Evolutionary conservation across 2,888 invertebrate species (phyloP).

Genomic region (Dynastes tityus): DNA sequence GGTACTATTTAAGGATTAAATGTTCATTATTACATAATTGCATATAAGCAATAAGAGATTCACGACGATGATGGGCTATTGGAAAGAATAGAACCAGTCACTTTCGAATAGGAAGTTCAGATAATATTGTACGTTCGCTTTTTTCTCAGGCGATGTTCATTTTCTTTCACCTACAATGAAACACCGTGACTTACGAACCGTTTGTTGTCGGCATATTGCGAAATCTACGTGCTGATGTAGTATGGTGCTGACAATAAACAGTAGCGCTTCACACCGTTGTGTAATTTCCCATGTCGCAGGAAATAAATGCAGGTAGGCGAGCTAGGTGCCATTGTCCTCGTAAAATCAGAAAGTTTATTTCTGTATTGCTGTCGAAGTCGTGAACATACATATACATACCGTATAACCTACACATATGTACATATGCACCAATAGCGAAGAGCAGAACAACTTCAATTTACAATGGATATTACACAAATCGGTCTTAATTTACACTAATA

Average conservation of each 20-base stretch:
- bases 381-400: background rate
- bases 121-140: background rate
- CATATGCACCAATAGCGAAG: background rate
- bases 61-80: background rate
- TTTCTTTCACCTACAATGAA: slow-evolving; percentile 20
- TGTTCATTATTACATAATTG: too few relatives aligned
- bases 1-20: too few relatives aligned
- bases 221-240: slow-evolving; percentile 9
- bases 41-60: too few relatives aligned
- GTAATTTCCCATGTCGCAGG: slow-evolving; percentile 47
- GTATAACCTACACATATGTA: background rate
- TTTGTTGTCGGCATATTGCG: slow-evolving; percentile 20
- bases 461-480: slow-evolving; percentile 3
- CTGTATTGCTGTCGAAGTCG: slow-evolving; percentile 18
- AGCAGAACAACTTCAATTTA: background rate
- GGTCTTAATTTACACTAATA: slow-evolving; percentile 12
- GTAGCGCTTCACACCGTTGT: slow-evolving; percentile 38
- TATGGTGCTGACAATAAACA: slow-evolving; percentile 16
- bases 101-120: slow-evolving; percentile 21
- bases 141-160: slow-evolving; percentile 11
- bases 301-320: slow-evolving; percentile 44
- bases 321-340: slow-evolving; percentile 45
- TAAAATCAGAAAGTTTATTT: slow-evolving; percentile 39
- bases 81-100: slow-evolving; percentile 3
- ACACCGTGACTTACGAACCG: slow-evolving; percentile 21